phyloP scores from a whole-genome alignment of 2,888 invertebrate genomes.

The Athetis lepigone region DNA sequence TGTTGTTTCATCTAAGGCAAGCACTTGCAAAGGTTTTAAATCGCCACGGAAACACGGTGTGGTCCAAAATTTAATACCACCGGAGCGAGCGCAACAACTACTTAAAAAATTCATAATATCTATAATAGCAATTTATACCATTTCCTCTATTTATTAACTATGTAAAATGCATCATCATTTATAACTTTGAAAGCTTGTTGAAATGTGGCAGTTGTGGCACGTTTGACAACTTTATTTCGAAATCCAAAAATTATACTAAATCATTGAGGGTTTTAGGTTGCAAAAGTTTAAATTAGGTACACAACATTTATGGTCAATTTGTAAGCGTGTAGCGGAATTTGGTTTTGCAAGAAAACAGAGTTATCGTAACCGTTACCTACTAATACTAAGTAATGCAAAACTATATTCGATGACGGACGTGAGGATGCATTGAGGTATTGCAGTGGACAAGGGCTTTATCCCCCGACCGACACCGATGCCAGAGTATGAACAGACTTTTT shows the following conservation, averaged over 20 bases:
- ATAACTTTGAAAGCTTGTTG: conserved; percentile 11
- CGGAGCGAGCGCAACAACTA: conserved; percentile 62
- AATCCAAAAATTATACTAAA: conserved; percentile 43
- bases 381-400: no score
- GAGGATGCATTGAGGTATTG: no score
- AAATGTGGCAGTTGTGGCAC: conserved; percentile 20
- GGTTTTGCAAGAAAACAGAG: no score
- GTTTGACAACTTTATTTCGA: conserved; percentile 44
- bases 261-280: conserved; percentile 8
- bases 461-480: no score
- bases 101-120: conserved; percentile 74
- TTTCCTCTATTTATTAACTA: conserved; percentile 14
- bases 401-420: no score
- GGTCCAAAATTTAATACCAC: conserved; percentile 65
- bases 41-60: conserved; percentile 65
- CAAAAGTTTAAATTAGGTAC: not conserved
- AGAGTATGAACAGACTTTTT: no score
- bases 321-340: no score
- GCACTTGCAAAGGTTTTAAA: conserved; percentile 49
- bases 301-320: no score
- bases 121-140: conserved; percentile 19
- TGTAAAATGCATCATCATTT: conserved; percentile 43
- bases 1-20: conserved; percentile 25
- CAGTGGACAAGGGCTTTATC: no score
- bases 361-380: no score